Conservation (phyloP, 1,140 invertebrate genomes). For the Myzus persicae region DNA sequence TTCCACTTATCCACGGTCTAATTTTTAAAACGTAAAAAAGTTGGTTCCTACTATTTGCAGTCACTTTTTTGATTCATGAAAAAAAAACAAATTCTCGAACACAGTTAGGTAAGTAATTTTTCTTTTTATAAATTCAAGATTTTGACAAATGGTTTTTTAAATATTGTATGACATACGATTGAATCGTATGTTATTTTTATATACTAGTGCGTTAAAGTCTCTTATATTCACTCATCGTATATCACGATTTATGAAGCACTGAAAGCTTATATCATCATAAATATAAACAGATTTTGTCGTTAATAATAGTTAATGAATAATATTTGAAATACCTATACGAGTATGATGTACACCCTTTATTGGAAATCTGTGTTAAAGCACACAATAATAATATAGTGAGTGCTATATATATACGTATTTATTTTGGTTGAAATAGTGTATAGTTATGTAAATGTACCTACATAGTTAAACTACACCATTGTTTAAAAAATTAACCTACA, state of each 20-base stretch:
- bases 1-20: not conserved
- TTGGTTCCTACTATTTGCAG: not conserved
- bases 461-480: not conserved
- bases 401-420: not conserved
- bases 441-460: not conserved
- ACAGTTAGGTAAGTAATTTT: not conserved
- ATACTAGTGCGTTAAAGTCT: not conserved
- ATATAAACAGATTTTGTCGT: too few species aligned
- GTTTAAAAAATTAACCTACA: not conserved
- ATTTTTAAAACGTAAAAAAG: not conserved
- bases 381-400: not conserved
- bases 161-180: not conserved
- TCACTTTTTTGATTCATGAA: not conserved
- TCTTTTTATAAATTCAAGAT: not conserved
- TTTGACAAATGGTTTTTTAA: not conserved
- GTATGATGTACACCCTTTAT: not conserved
- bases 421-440: not conserved
- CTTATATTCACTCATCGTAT: not conserved
- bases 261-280: too few species aligned
- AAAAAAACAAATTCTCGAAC: not conserved
- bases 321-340: not conserved
- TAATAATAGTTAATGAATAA: not conserved
- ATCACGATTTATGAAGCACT: too few species aligned
- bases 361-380: not conserved
- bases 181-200: too few species aligned